phyloP scores from a whole-genome alignment of 2,888 invertebrate genomes.

The Sussaba pulchella region DNA sequence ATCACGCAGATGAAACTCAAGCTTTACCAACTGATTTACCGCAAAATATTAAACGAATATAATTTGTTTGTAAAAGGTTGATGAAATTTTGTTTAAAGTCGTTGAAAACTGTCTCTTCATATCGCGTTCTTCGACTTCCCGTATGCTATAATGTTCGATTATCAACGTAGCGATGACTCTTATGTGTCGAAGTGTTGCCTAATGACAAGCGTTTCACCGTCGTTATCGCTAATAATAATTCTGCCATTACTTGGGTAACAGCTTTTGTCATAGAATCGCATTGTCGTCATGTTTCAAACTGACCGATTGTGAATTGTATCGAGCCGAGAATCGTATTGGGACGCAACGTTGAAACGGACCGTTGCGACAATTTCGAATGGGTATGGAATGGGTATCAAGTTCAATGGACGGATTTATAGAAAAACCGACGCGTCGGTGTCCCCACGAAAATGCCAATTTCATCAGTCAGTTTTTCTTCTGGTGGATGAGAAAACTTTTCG shows the following conservation, averaged over 20 bases:
- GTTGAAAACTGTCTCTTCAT: no score
- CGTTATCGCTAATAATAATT: constrained; percentile 27
- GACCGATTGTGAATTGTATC: not conserved
- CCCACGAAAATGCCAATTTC: constrained; percentile 2
- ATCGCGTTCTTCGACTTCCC: no score
- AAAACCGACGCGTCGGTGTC: constrained; percentile 4
- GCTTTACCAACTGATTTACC: not conserved
- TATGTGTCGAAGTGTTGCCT: not conserved
- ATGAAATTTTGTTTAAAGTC: no score
- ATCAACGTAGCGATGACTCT: not conserved
- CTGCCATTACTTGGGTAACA: not conserved
- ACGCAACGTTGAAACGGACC: not conserved
- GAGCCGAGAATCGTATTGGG: not conserved
- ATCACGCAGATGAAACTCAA: not conserved
- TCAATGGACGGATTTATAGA: constrained; percentile 24
- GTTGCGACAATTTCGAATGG: not conserved
- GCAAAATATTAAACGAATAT: not conserved
- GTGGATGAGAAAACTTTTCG: constrained; percentile 81
- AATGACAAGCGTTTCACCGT: not conserved
- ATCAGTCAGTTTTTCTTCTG: constrained; percentile 25
- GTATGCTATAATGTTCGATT: no score
- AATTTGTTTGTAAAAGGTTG: not conserved
- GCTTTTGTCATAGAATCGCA: not conserved
- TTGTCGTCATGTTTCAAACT: not conserved
- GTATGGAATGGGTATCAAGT: not conserved